phyloP scores from a whole-genome alignment of 2,797 vertebrate genomes.

The Pygocentrus nattereri region DNA sequence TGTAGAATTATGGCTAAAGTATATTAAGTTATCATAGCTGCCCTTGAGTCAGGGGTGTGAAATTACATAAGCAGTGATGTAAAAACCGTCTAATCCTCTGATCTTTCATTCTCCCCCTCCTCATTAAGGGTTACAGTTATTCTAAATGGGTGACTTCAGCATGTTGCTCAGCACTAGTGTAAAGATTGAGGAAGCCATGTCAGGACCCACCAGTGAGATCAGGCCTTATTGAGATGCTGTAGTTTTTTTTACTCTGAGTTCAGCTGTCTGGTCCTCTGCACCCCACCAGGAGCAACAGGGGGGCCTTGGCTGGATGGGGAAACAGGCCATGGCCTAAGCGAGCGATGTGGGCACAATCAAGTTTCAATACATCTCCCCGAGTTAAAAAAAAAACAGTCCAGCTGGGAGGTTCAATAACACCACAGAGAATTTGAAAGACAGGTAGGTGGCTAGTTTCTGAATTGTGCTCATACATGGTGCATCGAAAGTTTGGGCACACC shows the following conservation, averaged over 20 bases:
- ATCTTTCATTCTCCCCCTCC: not conserved
- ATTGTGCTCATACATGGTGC: no score
- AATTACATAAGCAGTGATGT: no score
- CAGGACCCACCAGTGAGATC: constrained; percentile 26
- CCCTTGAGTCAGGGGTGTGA: no score
- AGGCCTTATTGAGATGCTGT: constrained; percentile 28
- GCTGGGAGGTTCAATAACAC: not conserved
- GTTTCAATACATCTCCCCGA: constrained; percentile 3
- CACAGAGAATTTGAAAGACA: not conserved
- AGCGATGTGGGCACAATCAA: constrained; percentile 1
- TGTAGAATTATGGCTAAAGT: no score
- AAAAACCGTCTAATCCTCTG: not conserved
- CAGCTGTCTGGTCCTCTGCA: constrained; percentile 12
- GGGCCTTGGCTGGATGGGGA: constrained; percentile 22
- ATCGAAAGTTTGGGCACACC: no score
- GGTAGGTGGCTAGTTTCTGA: not conserved
- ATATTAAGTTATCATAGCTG: no score
- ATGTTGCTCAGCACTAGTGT: constrained; percentile 24
- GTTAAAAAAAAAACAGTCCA: not conserved
- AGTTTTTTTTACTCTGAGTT: not conserved
- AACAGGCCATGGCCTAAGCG: not conserved
- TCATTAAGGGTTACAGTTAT: not conserved
- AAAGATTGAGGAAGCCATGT: constrained; percentile 33
- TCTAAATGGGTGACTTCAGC: not conserved
- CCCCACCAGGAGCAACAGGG: constrained; percentile 10